Evolutionary conservation across 2,797 vertebrate species (phyloP).

Genomic region (Pipistrellus nathusii): DNA sequence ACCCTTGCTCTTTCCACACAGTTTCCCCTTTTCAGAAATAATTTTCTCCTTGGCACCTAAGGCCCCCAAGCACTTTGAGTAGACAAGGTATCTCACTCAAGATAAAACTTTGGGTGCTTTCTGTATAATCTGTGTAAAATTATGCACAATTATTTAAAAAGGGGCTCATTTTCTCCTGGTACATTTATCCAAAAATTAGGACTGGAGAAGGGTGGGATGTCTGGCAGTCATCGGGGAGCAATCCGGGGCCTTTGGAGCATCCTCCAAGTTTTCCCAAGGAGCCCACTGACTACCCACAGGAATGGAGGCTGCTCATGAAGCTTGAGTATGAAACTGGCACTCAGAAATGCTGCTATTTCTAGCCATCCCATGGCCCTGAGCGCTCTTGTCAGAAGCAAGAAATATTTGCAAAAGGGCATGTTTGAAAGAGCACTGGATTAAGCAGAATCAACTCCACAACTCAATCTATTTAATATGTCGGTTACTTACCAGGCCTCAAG

Average conservation of each 20-base stretch:
- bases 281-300: background rate
- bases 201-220: background rate
- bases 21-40: slow-evolving; percentile 48
- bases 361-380: slow-evolving; percentile 18
- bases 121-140: slow-evolving; percentile 2
- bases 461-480: background rate
- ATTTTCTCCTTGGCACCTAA: slow-evolving; percentile 21
- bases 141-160: background rate
- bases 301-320: background rate
- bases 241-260: background rate
- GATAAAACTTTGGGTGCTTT: slow-evolving; percentile 9
- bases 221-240: background rate
- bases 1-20: slow-evolving; percentile 41
- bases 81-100: background rate
- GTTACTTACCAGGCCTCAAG: background rate
- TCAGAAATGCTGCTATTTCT: background rate
- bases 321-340: background rate
- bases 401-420: slow-evolving; percentile 41
- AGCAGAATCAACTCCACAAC: slow-evolving; percentile 9
- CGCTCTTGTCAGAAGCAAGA: background rate
- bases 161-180: background rate
- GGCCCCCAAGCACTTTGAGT: background rate
- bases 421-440: slow-evolving; percentile 9
- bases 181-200: slow-evolving; percentile 26
- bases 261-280: background rate